Conservation (phyloP, 2,888 invertebrate genomes). For the Sicus ferrugineus region DNA sequence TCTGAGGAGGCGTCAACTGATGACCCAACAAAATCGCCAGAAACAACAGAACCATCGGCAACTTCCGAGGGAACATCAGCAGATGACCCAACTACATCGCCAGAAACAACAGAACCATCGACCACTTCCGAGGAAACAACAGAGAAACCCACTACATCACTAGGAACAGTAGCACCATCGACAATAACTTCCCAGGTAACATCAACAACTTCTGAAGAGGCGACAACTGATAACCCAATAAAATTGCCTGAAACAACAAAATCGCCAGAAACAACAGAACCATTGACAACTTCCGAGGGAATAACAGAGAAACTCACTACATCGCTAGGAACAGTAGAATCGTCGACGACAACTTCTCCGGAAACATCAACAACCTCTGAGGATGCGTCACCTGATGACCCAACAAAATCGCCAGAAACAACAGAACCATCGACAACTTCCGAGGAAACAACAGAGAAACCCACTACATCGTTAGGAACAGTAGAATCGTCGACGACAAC, state of each 20-base stretch:
- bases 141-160: neutral
- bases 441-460: neutral
- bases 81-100: neutral
- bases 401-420: neutral
- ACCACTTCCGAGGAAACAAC: neutral
- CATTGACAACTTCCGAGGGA: too few species aligned
- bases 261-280: neutral
- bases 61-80: neutral
- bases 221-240: neutral
- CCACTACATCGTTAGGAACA: neutral
- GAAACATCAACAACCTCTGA: neutral
- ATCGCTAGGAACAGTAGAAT: constrained; percentile 2
- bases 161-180: neutral
- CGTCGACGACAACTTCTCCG: neutral
- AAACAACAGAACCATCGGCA: neutral
- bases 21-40: neutral
- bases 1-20: neutral
- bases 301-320: too few species aligned
- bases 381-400: neutral
- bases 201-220: neutral
- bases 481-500: neutral
- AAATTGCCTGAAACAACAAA: too few species aligned
- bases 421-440: neutral
- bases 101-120: neutral
- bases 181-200: neutral